A percentile compares a stretch with the other conserved stretches of the same genome.
Conservation (phyloP, 2,113 vertebrate genomes). For the Cephalopterus ornatus region DNA sequence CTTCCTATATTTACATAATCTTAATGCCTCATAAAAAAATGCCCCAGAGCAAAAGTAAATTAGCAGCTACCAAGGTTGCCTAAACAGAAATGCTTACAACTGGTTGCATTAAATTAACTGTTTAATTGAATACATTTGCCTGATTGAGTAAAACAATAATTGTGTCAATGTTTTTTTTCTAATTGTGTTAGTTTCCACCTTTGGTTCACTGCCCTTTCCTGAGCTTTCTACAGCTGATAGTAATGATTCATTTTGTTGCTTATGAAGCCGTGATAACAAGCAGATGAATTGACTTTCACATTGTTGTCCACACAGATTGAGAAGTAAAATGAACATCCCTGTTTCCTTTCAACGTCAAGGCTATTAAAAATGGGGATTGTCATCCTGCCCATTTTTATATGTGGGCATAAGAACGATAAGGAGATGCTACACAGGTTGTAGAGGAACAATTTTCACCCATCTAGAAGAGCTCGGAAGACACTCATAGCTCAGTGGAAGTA, state of each 20-base stretch:
- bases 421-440: neutral
- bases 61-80: neutral
- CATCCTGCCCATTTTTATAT: neutral
- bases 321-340: neutral
- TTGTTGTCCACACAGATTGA: neutral
- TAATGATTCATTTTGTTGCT: neutral
- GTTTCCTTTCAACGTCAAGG: neutral
- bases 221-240: neutral
- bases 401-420: neutral
- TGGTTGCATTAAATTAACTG: slow-evolving; percentile 15
- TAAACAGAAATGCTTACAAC: neutral
- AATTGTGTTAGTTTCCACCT: neutral
- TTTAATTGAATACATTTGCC: slow-evolving; percentile 20
- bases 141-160: neutral
- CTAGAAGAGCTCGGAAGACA: neutral
- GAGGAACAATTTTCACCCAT: neutral
- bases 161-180: neutral
- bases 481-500: neutral
- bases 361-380: neutral
- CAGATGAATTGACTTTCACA: neutral
- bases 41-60: neutral
- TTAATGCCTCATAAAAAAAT: neutral
- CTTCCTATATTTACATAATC: neutral
- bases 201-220: neutral
- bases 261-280: neutral